Conservation (phyloP, 1,140 invertebrate genomes). For the Gonatopus flavifemur region DNA sequence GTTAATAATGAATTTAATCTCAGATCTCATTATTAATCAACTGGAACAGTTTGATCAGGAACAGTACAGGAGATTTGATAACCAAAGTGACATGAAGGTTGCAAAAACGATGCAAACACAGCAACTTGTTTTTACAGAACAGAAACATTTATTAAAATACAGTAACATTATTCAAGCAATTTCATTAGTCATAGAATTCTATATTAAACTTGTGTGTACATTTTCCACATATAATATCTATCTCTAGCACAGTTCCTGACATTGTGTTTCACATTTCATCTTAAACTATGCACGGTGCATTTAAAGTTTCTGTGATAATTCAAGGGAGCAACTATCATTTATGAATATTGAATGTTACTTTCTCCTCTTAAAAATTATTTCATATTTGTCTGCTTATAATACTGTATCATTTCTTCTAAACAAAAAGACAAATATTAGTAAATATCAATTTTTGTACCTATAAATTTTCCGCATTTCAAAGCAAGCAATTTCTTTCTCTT, state of each 20-base stretch:
- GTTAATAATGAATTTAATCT: too few species aligned
- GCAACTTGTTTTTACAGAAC: slow-evolving; percentile 49
- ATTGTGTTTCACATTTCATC: too few species aligned
- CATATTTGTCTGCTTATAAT: slow-evolving; percentile 12
- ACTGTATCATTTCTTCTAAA: slow-evolving; percentile 12
- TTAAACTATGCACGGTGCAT: neutral
- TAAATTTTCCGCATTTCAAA: too few species aligned
- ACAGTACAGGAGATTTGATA: slow-evolving; percentile 45
- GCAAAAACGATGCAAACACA: slow-evolving; percentile 53
- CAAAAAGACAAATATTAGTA: slow-evolving; percentile 3
- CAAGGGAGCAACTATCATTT: neutral
- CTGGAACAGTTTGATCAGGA: slow-evolving; percentile 42
- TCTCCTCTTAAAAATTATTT: neutral
- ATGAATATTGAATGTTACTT: neutral
- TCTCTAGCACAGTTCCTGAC: slow-evolving; percentile 44
- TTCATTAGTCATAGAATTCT: slow-evolving; percentile 8
- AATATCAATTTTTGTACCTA: neutral
- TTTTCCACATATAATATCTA: slow-evolving; percentile 19
- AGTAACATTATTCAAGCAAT: slow-evolving; percentile 46
- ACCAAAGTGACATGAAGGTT: slow-evolving; percentile 38
- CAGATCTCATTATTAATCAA: too few species aligned
- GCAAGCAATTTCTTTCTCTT: neutral
- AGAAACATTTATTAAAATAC: slow-evolving; percentile 55
- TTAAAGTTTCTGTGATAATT: neutral
- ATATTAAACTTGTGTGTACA: slow-evolving; percentile 4